Evolutionary conservation across 1,140 invertebrate genomes (phyloP).

Genomic region (Eumeta japonica): DNA sequence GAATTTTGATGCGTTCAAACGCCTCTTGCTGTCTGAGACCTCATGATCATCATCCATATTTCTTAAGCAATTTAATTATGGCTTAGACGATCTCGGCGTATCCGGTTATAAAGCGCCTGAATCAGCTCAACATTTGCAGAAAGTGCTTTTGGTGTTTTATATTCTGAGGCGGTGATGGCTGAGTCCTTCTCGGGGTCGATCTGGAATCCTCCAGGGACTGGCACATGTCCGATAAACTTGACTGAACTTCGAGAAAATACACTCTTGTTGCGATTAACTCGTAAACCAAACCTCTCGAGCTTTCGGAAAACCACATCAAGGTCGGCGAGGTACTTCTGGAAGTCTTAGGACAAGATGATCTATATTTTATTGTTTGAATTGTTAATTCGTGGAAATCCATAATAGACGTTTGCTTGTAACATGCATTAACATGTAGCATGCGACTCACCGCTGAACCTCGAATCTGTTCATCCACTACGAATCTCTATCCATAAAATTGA

Average conservation of each 20-base stretch:
- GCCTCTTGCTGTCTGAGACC: no score
- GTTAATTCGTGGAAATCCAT: no score
- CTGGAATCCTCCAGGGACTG: slow-evolving; percentile 27
- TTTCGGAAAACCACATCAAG: slow-evolving; percentile 28
- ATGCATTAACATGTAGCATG: no score
- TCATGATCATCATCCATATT: no score
- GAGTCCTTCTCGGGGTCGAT: slow-evolving; percentile 29
- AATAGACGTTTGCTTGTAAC: no score
- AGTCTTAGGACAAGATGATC: slow-evolving; percentile 29
- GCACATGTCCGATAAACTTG: slow-evolving; percentile 39
- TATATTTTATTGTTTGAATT: no score
- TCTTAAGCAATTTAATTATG: slow-evolving; percentile 25
- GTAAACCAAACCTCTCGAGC: slow-evolving; percentile 23
- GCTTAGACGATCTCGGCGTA: slow-evolving; percentile 33
- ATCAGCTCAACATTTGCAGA: slow-evolving; percentile 31
- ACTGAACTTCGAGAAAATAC: slow-evolving; percentile 26
- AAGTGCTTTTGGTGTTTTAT: slow-evolving; percentile 22
- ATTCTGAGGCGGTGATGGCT: slow-evolving; percentile 27
- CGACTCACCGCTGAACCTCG: no score
- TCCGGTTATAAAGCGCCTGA: slow-evolving; percentile 33
- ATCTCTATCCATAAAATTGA: no score
- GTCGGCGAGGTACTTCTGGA: slow-evolving; percentile 31
- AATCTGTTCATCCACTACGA: no score
- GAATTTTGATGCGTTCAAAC: no score
- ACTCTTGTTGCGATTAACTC: slow-evolving; percentile 35